These are phyloP conservation scores for Hylia prasina DNA, from an alignment of 2,113 vertebrate species.

Conservation along the genomic window DNA sequence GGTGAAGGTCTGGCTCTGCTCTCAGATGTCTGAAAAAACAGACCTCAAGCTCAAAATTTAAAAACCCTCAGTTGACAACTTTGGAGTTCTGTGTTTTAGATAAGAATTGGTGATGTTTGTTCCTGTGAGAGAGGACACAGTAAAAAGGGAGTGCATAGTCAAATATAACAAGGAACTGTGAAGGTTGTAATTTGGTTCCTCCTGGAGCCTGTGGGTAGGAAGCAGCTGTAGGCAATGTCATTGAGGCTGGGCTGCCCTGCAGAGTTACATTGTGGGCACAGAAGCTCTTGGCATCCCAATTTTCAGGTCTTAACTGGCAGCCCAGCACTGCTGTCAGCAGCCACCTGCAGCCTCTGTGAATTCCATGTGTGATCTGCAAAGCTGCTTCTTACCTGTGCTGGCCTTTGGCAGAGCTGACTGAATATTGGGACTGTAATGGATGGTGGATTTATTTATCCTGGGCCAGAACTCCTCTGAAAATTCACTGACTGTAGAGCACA, in stretches of 20 bases:
- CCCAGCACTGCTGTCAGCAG: background rate
- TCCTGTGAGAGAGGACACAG: background rate
- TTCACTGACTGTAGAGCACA: background rate
- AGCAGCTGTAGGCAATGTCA: background rate
- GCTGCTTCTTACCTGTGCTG: background rate
- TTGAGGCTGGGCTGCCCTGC: background rate
- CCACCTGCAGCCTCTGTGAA: background rate
- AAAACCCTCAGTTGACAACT: background rate
- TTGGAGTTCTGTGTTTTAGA: background rate
- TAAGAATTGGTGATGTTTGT: background rate
- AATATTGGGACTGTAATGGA: background rate
- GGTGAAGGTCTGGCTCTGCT: background rate
- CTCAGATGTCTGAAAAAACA: background rate
- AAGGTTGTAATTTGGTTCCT: background rate
- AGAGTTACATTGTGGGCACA: background rate
- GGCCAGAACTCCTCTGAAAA: background rate
- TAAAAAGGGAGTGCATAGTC: background rate
- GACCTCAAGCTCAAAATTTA: background rate
- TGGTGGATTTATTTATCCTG: background rate
- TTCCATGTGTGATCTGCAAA: background rate
- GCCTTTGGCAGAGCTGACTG: background rate
- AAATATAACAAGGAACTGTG: background rate
- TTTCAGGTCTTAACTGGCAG: background rate
- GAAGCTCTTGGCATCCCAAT: background rate
- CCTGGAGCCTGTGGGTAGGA: background rate